Base-by-base conservation (phyloP, 1,140 invertebrate genomes). In the Zeugodacus cucurbitae region DNA sequence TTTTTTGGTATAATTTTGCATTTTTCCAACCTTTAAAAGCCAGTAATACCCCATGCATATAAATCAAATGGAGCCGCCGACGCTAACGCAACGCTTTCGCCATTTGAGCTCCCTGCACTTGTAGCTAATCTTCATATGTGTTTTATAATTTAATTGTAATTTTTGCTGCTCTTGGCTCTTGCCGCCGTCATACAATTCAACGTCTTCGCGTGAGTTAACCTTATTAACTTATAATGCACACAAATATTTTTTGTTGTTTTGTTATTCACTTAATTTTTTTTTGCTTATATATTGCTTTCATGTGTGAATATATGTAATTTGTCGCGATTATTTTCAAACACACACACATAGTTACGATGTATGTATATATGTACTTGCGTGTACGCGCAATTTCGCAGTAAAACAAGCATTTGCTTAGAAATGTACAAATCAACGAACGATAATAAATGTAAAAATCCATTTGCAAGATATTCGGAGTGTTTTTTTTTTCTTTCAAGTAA, bases 201-300 rank as follows among this genome's bases (percentile, higher is more conserved):
- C 89, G 89, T 88, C 88, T 89, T 90, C 89, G 91, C 91, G 91
- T 92, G 91, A 91, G 90, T 89, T 90, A 87, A 89, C 87, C 87
- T 85, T 86, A 92, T 92, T 91, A 91, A 48, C 44, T 87, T 70
- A 26, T 88, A 90, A 89, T 89, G 89, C 91, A 90, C 67, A 88
- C 90, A 86, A 86, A n/a, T n/a, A 20, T n/a, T n/a, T n/a, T n/a
- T n/a, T 74, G 34, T n/a, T 32, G 6, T 82, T 82, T 82, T 3
- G 5, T 48, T 82, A 10, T 34, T n/a, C n/a, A n/a, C n/a, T n/a
- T n/a, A n/a, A 34, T n/a, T n/a, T n/a, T n/a, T 34, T 4, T 70
- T 32, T 70, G 6, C 8, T 62, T 59, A 1, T 3, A 6, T 41
- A 5, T 70, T 37, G 67, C 4, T 54, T 82, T 82, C 26, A 82